Conservation (phyloP, 2,888 invertebrate species). For the Parascotia fuliginaria region DNA sequence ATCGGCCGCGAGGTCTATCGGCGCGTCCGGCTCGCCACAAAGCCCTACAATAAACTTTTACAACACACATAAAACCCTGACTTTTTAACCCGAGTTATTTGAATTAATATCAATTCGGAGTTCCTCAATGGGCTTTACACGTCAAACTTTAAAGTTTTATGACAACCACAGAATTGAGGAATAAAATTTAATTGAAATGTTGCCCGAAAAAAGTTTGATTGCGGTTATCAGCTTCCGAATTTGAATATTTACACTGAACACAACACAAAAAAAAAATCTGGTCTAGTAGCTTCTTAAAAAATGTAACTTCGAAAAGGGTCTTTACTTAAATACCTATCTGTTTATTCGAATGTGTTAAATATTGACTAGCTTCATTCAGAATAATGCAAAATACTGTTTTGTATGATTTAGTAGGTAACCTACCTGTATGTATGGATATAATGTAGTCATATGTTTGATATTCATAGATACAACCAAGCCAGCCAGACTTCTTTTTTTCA, state of each 20-base stretch:
- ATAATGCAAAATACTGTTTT: background rate
- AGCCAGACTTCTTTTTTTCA: no score
- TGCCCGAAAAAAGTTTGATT: conserved; percentile 81
- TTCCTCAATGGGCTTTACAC: conserved; percentile 86
- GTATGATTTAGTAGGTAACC: background rate
- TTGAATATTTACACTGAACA: conserved; percentile 83
- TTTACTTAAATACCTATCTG: background rate
- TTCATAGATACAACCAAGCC: no score
- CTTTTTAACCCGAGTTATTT: conserved; percentile 86
- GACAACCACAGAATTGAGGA: conserved; percentile 82
- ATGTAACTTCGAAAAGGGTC: background rate
- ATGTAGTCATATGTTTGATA: no score
- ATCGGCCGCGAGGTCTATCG: conserved; percentile 71
- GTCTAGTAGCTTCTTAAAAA: background rate
- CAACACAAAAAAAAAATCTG: conserved; percentile 27
- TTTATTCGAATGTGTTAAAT: conserved; percentile 4
- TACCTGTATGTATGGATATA: background rate
- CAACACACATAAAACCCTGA: conserved; percentile 84
- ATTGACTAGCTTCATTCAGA: background rate
- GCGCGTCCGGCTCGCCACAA: conserved; percentile 83
- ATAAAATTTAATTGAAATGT: conserved; percentile 86
- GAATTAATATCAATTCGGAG: conserved; percentile 86
- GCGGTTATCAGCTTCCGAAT: conserved; percentile 85
- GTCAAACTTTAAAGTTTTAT: conserved; percentile 85
- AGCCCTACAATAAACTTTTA: conserved; percentile 85